Evolutionary conservation across 2,113 vertebrate species (phyloP).

Genomic region (Zosterops pallidus): DNA sequence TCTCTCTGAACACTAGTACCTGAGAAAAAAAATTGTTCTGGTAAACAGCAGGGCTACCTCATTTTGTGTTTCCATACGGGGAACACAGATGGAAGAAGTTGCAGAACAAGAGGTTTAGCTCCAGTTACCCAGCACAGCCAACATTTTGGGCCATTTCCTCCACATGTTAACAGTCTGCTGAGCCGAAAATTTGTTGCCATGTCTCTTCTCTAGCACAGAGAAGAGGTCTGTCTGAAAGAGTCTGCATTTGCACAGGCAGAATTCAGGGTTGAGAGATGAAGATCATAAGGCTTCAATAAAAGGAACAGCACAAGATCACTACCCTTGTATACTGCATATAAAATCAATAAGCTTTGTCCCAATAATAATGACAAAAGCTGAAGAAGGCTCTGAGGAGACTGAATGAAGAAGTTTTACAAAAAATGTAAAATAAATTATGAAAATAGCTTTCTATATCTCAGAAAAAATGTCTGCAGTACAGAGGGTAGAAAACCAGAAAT

Average conservation of each 20-base stretch:
- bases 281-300: neutral
- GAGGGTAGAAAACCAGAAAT: neutral
- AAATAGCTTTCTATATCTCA: neutral
- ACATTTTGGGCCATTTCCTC: neutral
- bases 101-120: neutral
- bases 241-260: neutral
- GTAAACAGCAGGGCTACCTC: neutral
- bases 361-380: neutral
- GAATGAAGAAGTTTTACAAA: neutral
- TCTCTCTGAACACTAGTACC: neutral
- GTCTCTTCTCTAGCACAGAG: neutral
- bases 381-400: neutral
- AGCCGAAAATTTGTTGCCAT: neutral
- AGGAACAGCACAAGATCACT: neutral
- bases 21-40: neutral
- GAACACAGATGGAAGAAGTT: neutral
- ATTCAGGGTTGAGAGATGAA: neutral
- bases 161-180: rapidly evolving
- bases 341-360: neutral
- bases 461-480: neutral
- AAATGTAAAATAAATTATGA: neutral
- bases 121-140: neutral
- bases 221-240: neutral
- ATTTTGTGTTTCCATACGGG: rapidly evolving
- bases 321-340: rapidly evolving